phyloP scores from a whole-genome alignment of 2,797 vertebrate genomes.

The Huso huso region DNA sequence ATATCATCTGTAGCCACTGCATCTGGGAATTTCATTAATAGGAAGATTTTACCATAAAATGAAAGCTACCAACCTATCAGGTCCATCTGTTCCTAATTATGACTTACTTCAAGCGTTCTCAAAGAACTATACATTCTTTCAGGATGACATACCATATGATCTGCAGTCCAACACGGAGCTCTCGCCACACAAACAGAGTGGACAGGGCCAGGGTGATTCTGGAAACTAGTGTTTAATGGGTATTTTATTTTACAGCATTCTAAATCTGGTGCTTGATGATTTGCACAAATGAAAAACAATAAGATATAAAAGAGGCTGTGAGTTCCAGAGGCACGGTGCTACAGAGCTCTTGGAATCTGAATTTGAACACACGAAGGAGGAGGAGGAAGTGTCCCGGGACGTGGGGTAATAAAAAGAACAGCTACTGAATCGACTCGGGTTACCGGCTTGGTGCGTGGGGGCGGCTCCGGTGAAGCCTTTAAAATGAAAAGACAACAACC shows the following conservation, averaged over 20 bases:
- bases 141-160: conserved; percentile 26
- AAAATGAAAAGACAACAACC: too few relatives aligned
- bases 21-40: too few relatives aligned
- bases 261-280: not conserved
- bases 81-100: conserved; percentile 31
- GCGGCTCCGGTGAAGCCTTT: too few relatives aligned
- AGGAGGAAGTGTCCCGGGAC: too few relatives aligned
- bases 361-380: too few relatives aligned
- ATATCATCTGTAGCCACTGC: too few relatives aligned
- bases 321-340: too few relatives aligned
- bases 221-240: not conserved
- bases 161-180: conserved; percentile 24
- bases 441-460: too few relatives aligned
- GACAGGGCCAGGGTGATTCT: not conserved
- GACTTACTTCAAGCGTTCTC: conserved; percentile 12
- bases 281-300: not conserved
- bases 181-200: not conserved
- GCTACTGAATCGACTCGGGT: too few relatives aligned
- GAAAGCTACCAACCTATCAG: conserved; percentile 12
- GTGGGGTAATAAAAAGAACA: too few relatives aligned
- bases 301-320: not conserved
- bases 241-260: not conserved
- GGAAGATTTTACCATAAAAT: conserved; percentile 11
- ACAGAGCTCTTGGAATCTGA: too few relatives aligned
- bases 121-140: conserved; percentile 26